Conservation (phyloP, 2,113 vertebrate genomes). For the Anarrhichthys ocellatus region DNA sequence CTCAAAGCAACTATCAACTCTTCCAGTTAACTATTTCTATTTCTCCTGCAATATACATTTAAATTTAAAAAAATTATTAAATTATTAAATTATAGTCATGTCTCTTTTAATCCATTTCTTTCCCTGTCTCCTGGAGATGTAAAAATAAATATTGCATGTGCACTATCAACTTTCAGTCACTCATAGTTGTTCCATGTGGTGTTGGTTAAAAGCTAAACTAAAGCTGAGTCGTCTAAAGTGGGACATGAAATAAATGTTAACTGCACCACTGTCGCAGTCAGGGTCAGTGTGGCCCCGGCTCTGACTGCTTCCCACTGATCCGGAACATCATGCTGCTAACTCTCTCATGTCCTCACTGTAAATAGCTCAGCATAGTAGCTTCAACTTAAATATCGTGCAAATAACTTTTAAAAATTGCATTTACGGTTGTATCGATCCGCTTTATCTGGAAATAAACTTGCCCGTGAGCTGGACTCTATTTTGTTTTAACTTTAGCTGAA, state of each 20-base stretch:
- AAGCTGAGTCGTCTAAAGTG: not conserved
- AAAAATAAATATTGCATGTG: not conserved
- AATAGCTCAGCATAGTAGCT: not conserved
- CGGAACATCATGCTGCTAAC: not conserved
- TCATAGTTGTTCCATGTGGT: not conserved
- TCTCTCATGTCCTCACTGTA: not conserved
- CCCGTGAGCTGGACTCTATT: too few relatives aligned
- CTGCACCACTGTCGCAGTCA: not conserved
- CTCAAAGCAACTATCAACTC: not conserved
- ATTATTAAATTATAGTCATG: not conserved
- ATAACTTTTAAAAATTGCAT: not conserved
- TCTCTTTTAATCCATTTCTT: not conserved
- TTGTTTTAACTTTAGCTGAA: not conserved
- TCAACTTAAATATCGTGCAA: not conserved
- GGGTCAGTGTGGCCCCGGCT: slow-evolving; percentile 23
- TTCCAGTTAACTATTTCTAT: not conserved
- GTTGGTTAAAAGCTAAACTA: not conserved
- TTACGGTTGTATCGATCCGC: rapidly evolving
- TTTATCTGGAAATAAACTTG: not conserved
- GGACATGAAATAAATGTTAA: too few relatives aligned
- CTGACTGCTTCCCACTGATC: slow-evolving; percentile 4
- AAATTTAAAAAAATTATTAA: not conserved
- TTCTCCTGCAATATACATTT: not conserved
- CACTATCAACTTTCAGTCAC: not conserved
- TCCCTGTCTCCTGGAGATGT: not conserved